Conservation (phyloP, 2,797 vertebrate genomes). For the Benthosema pterotum region DNA sequence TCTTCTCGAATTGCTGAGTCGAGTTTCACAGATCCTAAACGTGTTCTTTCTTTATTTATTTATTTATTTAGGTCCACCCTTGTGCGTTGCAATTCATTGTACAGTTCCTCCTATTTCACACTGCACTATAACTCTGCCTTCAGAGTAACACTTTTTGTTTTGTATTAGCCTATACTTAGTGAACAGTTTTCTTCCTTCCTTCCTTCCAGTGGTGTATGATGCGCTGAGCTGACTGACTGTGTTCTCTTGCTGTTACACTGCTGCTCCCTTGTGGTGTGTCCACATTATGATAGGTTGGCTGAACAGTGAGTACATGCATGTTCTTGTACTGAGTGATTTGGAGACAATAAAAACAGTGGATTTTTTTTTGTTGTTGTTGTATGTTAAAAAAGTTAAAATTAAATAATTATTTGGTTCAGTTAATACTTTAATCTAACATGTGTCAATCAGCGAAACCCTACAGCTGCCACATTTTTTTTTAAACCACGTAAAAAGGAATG, state of each 20-base stretch:
- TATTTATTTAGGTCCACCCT: no score
- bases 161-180: neutral
- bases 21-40: no score
- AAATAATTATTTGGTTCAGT: no score
- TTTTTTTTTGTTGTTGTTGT: neutral
- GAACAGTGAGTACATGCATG: neutral
- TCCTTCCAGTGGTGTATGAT: slow-evolving; percentile 1
- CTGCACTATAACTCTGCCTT: neutral
- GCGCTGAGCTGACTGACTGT: slow-evolving; percentile 19
- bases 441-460: no score
- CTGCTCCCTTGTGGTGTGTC: slow-evolving; percentile 80
- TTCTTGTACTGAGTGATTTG: slow-evolving; percentile 42
- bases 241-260: slow-evolving; percentile 72
- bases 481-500: no score
- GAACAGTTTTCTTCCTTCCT: slow-evolving; percentile 3
- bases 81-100: neutral
- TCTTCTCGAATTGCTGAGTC: neutral
- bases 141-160: neutral
- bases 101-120: neutral
- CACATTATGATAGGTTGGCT: slow-evolving; percentile 45
- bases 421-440: no score
- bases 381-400: no score
- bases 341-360: slow-evolving; percentile 23
- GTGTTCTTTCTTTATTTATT: neutral
- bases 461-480: no score